Evolutionary conservation across 1,140 invertebrate genomes (phyloP).

Genomic region (Drosophila chauvacae): DNA sequence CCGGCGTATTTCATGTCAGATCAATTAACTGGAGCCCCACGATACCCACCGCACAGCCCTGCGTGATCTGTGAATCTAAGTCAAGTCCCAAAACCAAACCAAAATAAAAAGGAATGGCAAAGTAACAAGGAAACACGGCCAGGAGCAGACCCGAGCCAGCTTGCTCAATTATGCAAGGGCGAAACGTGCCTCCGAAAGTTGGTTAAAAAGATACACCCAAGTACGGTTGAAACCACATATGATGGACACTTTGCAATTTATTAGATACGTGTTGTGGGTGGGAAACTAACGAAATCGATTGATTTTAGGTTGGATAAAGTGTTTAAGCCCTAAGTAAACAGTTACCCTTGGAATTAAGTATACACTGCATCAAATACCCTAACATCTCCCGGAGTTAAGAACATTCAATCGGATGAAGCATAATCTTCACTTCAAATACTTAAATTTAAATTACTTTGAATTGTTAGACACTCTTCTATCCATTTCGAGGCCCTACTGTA

Average conservation of each 20-base stretch:
- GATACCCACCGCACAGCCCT: neutral
- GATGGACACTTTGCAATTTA: neutral
- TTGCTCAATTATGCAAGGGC: slow-evolving; percentile 72
- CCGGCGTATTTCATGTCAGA: slow-evolving; percentile 18
- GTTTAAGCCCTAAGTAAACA: no score
- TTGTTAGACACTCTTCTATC: no score
- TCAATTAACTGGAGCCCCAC: slow-evolving; percentile 53
- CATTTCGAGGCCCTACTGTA: slow-evolving; percentile 4
- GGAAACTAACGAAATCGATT: neutral
- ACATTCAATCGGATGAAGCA: neutral
- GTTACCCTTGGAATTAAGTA: neutral
- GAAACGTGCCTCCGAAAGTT: slow-evolving; percentile 62
- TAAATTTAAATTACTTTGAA: neutral
- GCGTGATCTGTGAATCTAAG: slow-evolving; percentile 20
- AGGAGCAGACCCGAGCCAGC: slow-evolving; percentile 22
- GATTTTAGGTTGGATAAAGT: neutral
- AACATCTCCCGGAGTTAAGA: neutral
- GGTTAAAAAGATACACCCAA: slow-evolving; percentile 27
- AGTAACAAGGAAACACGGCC: slow-evolving; percentile 1
- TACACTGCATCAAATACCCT: no score
- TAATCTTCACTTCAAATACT: neutral
- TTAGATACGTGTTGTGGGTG: neutral
- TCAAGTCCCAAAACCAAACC: slow-evolving; percentile 12
- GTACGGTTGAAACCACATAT: slow-evolving; percentile 6
- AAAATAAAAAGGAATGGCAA: slow-evolving; percentile 46